These are phyloP conservation scores for Onychomys torridus DNA, from an alignment of 2,797 vertebrate species.

Conservation along the genomic window DNA sequence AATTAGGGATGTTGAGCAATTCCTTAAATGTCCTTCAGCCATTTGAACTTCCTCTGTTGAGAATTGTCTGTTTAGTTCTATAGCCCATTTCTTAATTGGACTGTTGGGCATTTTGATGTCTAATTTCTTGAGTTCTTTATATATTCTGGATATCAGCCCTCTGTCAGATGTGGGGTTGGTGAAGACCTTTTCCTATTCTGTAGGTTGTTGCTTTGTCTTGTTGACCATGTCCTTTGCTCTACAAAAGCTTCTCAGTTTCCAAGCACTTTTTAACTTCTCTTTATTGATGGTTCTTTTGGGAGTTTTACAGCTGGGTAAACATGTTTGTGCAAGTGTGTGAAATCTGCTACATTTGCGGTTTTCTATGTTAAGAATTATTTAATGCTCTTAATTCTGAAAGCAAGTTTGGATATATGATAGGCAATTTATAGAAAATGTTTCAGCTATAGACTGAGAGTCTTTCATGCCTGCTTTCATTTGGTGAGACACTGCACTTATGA, in stretches of 20 bases:
- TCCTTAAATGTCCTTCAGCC: too few relatives aligned
- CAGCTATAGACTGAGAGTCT: not conserved
- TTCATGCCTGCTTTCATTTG: constrained; percentile 2
- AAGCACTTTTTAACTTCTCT: constrained; percentile 76
- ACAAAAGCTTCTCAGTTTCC: constrained; percentile 67
- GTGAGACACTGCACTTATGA: constrained; percentile 25
- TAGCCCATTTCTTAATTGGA: too few relatives aligned
- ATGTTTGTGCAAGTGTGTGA: constrained; percentile 77
- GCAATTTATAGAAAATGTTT: constrained; percentile 23
- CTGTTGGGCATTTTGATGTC: too few relatives aligned
- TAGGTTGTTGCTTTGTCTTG: too few relatives aligned
- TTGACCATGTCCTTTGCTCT: too few relatives aligned
- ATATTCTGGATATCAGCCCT: too few relatives aligned
- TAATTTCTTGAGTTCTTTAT: too few relatives aligned
- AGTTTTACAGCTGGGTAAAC: constrained; percentile 83
- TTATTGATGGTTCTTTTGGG: constrained; percentile 84
- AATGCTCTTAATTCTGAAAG: constrained; percentile 67
- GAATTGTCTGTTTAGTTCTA: too few relatives aligned
- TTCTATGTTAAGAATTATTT: constrained; percentile 72
- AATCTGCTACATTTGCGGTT: constrained; percentile 55
- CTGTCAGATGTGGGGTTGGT: too few relatives aligned
- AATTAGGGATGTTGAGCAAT: too few relatives aligned
- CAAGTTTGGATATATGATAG: constrained; percentile 73
- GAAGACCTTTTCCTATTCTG: too few relatives aligned
- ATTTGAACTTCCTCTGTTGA: too few relatives aligned